Evolutionary conservation across 2,113 vertebrate genomes (phyloP).

Genomic region (Dasyprocta punctata): DNA sequence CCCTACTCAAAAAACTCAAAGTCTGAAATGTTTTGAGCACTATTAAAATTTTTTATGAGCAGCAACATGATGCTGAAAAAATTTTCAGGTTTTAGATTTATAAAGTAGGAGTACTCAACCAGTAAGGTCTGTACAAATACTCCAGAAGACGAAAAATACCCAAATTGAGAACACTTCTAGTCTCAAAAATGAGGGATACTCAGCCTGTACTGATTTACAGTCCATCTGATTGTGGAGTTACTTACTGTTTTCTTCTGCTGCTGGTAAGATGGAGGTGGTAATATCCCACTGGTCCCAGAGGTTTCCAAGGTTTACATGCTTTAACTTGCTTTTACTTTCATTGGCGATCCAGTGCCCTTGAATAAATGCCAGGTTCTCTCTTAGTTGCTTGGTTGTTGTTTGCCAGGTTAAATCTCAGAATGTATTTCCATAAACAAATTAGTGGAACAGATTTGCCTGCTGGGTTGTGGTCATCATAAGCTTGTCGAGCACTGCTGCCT

Average conservation of each 20-base stretch:
- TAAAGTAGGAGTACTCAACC: background rate
- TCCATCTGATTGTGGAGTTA: background rate
- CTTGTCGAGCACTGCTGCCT: background rate
- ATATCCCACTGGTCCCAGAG: background rate
- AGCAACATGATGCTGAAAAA: background rate
- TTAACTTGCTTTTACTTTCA: background rate
- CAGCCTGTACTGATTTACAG: background rate
- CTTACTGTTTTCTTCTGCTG: background rate
- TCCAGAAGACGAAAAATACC: background rate
- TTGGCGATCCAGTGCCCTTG: background rate
- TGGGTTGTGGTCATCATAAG: background rate
- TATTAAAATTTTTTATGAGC: background rate
- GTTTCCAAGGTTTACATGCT: background rate
- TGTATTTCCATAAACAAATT: slow-evolving; percentile 45
- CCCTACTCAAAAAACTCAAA: background rate
- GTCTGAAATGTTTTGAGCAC: background rate
- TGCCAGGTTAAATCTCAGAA: background rate
- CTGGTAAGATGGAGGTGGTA: background rate
- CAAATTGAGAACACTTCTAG: background rate
- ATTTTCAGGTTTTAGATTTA: background rate
- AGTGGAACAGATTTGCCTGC: background rate
- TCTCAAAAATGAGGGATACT: background rate
- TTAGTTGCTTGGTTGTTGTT: background rate
- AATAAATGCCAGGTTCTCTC: background rate
- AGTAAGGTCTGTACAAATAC: background rate